These are phyloP conservation scores for Xanthia icteritia DNA, from an alignment of 2,888 invertebrate genomes.

Conservation along the genomic window DNA sequence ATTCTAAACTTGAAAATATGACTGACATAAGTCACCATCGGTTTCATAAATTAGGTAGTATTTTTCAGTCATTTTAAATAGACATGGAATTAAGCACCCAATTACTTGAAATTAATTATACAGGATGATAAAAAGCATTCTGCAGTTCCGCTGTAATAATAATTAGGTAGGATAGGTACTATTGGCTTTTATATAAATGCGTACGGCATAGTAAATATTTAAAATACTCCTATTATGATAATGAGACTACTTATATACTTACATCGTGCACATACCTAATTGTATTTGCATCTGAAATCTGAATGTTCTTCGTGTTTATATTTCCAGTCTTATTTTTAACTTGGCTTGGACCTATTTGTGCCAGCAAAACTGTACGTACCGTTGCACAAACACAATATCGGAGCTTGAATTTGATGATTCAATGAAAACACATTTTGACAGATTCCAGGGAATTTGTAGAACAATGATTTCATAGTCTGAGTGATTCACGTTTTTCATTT, in stretches of 20 bases:
- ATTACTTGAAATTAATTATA: not conserved
- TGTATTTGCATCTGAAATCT: slow-evolving; percentile 62
- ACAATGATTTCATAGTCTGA: slow-evolving; percentile 62
- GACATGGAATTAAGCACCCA: not conserved
- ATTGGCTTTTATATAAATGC: not conserved
- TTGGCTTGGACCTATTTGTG: slow-evolving; percentile 73
- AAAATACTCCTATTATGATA: slow-evolving; percentile 30
- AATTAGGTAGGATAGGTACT: not conserved
- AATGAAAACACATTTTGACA: slow-evolving; percentile 58
- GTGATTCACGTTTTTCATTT: slow-evolving; percentile 33
- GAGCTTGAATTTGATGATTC: slow-evolving; percentile 54
- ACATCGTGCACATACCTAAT: slow-evolving; percentile 40
- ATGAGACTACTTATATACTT: slow-evolving; percentile 20
- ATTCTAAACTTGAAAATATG: not conserved
- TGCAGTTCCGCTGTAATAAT: slow-evolving; percentile 5
- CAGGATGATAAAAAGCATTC: not conserved
- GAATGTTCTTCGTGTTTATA: slow-evolving; percentile 70
- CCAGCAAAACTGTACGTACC: slow-evolving; percentile 68
- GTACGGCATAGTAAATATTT: slow-evolving; percentile 15
- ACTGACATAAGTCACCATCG: not conserved
- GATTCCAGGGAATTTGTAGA: slow-evolving; percentile 63
- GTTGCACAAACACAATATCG: slow-evolving; percentile 59
- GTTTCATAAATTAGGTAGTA: not conserved
- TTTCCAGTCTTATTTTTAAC: slow-evolving; percentile 76
- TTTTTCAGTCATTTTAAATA: not conserved